These are phyloP conservation scores for Platycnemis pennipes DNA, from an alignment of 2,888 invertebrate species.

Conservation along the genomic window DNA sequence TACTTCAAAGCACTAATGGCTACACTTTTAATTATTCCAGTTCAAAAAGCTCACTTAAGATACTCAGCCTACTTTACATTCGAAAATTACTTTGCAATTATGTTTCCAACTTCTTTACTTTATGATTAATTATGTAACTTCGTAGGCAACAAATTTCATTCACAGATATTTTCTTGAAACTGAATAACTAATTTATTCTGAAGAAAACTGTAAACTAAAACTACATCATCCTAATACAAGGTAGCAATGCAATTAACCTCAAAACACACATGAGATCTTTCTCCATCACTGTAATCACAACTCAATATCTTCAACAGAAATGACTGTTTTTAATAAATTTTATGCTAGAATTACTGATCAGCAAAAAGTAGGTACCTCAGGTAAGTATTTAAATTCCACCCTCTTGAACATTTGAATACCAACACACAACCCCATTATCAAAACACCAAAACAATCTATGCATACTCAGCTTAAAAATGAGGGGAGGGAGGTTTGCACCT, in stretches of 20 bases:
- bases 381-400: constrained; percentile 41
- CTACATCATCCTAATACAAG: constrained; percentile 36
- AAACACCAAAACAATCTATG: constrained; percentile 70
- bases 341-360: constrained; percentile 33
- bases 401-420: constrained; percentile 85
- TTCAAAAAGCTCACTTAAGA: background rate
- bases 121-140: background rate
- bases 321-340: background rate
- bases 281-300: constrained; percentile 18
- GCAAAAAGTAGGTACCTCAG: constrained; percentile 44
- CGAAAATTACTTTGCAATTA: constrained; percentile 10
- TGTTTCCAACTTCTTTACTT: background rate
- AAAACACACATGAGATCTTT: constrained; percentile 45
- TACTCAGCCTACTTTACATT: background rate
- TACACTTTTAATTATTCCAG: background rate
- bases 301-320: constrained; percentile 35
- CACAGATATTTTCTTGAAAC: background rate
- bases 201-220: constrained; percentile 5
- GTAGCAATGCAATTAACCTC: constrained; percentile 15
- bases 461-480: constrained; percentile 65
- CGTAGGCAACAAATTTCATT: background rate
- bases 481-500: constrained; percentile 12
- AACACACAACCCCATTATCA: constrained; percentile 80
- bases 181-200: background rate
- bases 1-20: background rate